Percentiles rank a stretch among this genome's conserved stretches.
phyloP scores from a whole-genome alignment of 2,113 vertebrate species.

The Isurus oxyrinchus region DNA sequence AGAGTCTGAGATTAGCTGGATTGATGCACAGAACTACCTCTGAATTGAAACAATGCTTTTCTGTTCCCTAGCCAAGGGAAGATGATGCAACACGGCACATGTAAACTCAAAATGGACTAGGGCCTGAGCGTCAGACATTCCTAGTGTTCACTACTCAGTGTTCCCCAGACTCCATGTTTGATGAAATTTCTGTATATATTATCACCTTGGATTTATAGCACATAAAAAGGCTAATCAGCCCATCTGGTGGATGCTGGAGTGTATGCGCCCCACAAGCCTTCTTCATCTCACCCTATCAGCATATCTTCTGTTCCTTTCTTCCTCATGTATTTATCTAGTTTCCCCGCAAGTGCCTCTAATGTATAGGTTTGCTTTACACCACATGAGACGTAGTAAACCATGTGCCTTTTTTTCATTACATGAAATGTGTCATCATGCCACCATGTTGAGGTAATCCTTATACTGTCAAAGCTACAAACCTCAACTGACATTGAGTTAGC shows the following conservation, averaged over 20 bases:
- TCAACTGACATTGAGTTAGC: no score
- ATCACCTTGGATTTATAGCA: neutral
- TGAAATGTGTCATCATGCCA: no score
- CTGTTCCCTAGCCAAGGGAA: neutral
- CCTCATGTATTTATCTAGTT: neutral
- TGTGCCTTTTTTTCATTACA: no score
- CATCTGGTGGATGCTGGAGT: neutral
- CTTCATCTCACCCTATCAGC: neutral
- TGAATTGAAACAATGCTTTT: neutral
- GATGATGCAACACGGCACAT: no score
- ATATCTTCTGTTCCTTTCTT: neutral
- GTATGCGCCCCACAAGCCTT: neutral
- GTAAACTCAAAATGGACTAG: neutral
- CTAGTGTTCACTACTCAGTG: neutral
- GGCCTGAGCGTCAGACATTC: neutral
- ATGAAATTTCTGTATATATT: neutral
- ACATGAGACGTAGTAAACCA: no score
- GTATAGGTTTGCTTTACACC: no score
- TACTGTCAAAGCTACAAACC: no score
- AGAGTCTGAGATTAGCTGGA: neutral
- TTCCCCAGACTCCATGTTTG: neutral
- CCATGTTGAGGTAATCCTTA: no score
- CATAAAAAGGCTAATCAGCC: neutral
- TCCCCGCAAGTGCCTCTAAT: neutral
- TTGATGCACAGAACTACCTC: neutral